These are phyloP conservation scores for Pipa parva DNA, from an alignment of 2,113 vertebrate genomes.

Conservation along the genomic window DNA sequence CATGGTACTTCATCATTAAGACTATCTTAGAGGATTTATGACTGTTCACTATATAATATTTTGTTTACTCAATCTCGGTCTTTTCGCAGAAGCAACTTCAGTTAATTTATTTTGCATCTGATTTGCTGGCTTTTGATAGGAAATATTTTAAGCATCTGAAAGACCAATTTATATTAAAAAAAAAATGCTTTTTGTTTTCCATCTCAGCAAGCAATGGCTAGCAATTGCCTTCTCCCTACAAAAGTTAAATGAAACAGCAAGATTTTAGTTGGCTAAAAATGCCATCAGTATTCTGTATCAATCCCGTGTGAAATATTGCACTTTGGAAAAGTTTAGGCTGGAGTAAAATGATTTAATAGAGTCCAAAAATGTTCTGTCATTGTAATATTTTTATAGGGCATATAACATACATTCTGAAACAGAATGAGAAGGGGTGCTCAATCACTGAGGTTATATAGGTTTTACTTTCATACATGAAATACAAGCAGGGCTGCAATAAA, in stretches of 20 bases:
- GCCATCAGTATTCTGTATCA: conserved; percentile 19
- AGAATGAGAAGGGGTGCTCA: background rate
- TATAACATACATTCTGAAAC: conserved; percentile 22
- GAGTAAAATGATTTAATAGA: conserved; percentile 28
- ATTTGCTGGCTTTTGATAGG: conserved; percentile 13
- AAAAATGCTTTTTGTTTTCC: conserved; percentile 22
- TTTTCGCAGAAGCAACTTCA: background rate
- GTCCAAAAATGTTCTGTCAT: conserved; percentile 34
- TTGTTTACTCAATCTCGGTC: background rate
- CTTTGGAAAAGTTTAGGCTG: conserved; percentile 2
- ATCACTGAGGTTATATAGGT: conserved; percentile 35
- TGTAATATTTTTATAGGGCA: conserved; percentile 31
- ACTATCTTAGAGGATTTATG: too few relatives aligned
- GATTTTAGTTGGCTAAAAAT: conserved; percentile 1
- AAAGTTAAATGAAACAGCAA: conserved; percentile 24
- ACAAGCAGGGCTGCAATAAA: background rate
- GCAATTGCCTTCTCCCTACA: conserved; percentile 9
- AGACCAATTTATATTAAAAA: conserved; percentile 15
- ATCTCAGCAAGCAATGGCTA: conserved; percentile 16
- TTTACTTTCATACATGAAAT: conserved; percentile 29
- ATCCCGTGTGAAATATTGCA: background rate
- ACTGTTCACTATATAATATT: too few relatives aligned
- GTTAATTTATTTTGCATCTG: conserved; percentile 2
- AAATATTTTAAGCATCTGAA: conserved; percentile 3
- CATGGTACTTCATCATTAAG: too few relatives aligned